Evolutionary conservation across 2,797 vertebrate species (phyloP).

Genomic region (Enteromius anoplus): DNA sequence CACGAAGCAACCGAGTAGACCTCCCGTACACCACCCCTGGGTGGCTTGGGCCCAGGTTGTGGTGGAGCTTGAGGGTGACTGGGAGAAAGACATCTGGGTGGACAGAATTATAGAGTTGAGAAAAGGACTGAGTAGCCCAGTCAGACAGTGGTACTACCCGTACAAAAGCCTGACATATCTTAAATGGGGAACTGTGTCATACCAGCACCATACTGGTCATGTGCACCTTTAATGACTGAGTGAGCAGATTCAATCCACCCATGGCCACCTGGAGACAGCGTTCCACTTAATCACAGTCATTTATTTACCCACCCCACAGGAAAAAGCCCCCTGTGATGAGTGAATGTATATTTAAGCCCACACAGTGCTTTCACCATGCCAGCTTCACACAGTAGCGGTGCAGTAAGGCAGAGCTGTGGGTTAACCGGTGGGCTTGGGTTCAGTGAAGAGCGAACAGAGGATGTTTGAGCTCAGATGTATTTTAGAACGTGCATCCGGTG

Average conservation of each 20-base stretch:
- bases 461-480: slow-evolving; percentile 23
- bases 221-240: slow-evolving; percentile 9
- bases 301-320: slow-evolving; percentile 27
- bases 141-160: slow-evolving; percentile 25
- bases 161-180: slow-evolving; percentile 25
- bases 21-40: background rate
- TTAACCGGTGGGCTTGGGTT: slow-evolving; percentile 5
- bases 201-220: background rate
- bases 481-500: slow-evolving; percentile 25
- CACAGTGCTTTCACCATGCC: slow-evolving; percentile 17
- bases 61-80: slow-evolving; percentile 15
- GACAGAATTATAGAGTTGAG: slow-evolving; percentile 14
- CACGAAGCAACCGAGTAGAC: slow-evolving; percentile 8
- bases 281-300: slow-evolving; percentile 38
- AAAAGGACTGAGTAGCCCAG: background rate
- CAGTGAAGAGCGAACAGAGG: background rate
- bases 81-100: background rate
- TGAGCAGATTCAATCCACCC: slow-evolving; percentile 7
- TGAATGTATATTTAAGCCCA: slow-evolving; percentile 20
- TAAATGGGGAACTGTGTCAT: slow-evolving; percentile 17
- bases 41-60: slow-evolving; percentile 17
- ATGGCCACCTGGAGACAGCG: slow-evolving; percentile 18
- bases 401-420: background rate
- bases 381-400: background rate
- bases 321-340: slow-evolving; percentile 24